Conservation (phyloP, 2,888 invertebrate genomes). For the Ichneumon xanthorius region DNA sequence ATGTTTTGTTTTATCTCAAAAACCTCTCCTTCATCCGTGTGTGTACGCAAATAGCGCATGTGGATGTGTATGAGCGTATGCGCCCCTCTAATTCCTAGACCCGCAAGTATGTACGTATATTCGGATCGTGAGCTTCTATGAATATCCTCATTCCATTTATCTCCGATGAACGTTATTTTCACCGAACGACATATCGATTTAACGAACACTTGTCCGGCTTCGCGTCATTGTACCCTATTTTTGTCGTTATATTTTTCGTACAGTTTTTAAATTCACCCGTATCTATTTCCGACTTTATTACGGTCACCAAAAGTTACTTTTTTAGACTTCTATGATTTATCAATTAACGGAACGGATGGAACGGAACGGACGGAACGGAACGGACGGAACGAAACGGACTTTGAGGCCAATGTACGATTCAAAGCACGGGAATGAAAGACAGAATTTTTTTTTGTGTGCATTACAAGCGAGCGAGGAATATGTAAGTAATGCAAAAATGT, state of each 20-base stretch:
- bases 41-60: neutral
- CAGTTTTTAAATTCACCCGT: neutral
- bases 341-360: neutral
- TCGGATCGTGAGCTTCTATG: slow-evolving; percentile 45
- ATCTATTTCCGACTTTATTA: neutral
- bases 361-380: no score
- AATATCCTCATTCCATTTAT: slow-evolving; percentile 43
- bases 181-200: slow-evolving; percentile 43
- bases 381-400: no score
- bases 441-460: no score
- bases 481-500: no score
- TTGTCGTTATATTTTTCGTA: neutral
- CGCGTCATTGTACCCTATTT: neutral
- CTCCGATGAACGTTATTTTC: slow-evolving; percentile 34
- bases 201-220: slow-evolving; percentile 14
- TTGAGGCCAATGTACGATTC: no score
- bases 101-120: slow-evolving; percentile 15
- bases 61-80: neutral
- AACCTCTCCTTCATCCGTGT: neutral
- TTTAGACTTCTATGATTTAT: neutral
- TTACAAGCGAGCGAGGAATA: no score
- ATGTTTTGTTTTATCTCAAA: slow-evolving; percentile 23
- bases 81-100: slow-evolving; percentile 32
- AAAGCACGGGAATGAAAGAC: no score
- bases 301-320: neutral